phyloP scores from a whole-genome alignment of 2,888 invertebrate genomes.

The Paralinhomoeus sp. region DNA sequence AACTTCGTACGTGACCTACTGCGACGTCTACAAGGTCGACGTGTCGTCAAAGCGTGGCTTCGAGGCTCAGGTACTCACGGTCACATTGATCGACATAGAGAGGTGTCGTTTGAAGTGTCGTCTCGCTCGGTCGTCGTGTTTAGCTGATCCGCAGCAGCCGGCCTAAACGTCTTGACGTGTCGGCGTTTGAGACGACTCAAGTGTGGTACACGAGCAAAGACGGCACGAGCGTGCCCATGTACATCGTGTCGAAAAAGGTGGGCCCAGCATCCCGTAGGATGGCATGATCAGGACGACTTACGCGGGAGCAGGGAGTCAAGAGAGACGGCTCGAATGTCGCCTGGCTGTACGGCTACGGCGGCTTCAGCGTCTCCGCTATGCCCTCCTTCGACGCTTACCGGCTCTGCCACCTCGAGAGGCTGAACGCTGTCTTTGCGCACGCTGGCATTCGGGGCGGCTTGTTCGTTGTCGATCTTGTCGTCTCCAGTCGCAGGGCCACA shows the following conservation, averaged over 20 bases:
- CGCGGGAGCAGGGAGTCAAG: too few relatives aligned
- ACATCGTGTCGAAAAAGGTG: slow-evolving; percentile 40
- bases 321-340: slow-evolving; percentile 31
- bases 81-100: not conserved
- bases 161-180: slow-evolving; percentile 54
- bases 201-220: slow-evolving; percentile 78
- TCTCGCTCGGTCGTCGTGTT: not conserved
- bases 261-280: too few relatives aligned
- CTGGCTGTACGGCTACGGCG: slow-evolving; percentile 73
- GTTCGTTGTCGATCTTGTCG: slow-evolving; percentile 32
- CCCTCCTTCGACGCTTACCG: slow-evolving; percentile 69
- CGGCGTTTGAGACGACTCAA: slow-evolving; percentile 58
- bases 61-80: too few relatives aligned
- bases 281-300: too few relatives aligned
- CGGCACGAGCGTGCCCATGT: slow-evolving; percentile 83
- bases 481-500: not conserved
- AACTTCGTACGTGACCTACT: too few relatives aligned
- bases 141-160: slow-evolving; percentile 61
- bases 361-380: slow-evolving; percentile 73
- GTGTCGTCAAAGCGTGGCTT: too few relatives aligned
- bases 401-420: slow-evolving; percentile 63
- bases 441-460: slow-evolving; percentile 90
- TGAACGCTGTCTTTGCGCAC: slow-evolving; percentile 64
- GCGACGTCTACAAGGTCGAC: too few relatives aligned
- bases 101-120: not conserved